Base-by-base conservation (phyloP, 2,888 invertebrate genomes). In the Frankliniella fusca region DNA sequence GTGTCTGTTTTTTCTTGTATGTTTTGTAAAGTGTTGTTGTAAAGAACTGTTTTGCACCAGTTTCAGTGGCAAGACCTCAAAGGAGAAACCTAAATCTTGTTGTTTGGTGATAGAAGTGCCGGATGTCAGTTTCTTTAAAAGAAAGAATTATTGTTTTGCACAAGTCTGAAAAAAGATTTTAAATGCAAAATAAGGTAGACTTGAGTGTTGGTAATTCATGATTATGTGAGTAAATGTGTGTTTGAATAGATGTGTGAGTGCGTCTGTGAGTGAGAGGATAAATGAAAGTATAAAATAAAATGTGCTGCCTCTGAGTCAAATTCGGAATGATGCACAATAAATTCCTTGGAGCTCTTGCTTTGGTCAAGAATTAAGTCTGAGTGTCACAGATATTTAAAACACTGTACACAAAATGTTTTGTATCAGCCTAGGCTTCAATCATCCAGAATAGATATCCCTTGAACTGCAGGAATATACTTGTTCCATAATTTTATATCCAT, bases 361-460 rank as follows among this genome's bases (percentile, higher is more conserved):
- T 61, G 61, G 61, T 61, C 18, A 61, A 61, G 61, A 61, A n/a
- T 61, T 61, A 61, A 61, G 61, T 61, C 61, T 61, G 61, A 61
- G 61, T 61, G 61, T 61, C 61, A 61, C 61, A 61, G 11, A 61
- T 18, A 61, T 61, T 61, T 61, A 18, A 61, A 15, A 54, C 20
- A 20, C 61, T 61, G 61, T 61, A 61, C 61, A 61, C 61, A 20
- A 15, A 11, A 61, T 61, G 15, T 61, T 61, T 61, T 61, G 18
- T 15, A 38, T 38, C 38, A 38, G 38, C 38, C 38, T 38, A 38
- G 38, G 38, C 38, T 38, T 38, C 38, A 38, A 38, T 3, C 38
- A 38, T 38, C 38, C 38, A 38, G 38, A 38, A 5, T 38, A 38
- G 38, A 38, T 38, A 3, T 38, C 38, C 38, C n/a, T 61, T 61